phyloP scores from a whole-genome alignment of 2,888 invertebrate genomes.

The Cheilosia vernalis region DNA sequence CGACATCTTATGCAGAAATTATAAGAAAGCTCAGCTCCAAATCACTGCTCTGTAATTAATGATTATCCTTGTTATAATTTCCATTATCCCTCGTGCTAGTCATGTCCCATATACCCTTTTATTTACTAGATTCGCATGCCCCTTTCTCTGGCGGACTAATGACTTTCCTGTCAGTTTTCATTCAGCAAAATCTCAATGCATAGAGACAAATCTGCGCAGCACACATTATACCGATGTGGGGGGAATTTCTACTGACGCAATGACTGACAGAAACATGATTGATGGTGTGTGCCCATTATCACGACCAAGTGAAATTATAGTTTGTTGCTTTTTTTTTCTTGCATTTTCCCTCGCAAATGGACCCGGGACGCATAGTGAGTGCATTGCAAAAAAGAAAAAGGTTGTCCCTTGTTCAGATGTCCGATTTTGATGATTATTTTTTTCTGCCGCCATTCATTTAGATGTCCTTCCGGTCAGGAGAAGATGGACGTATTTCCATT shows the following conservation, averaged over 20 bases:
- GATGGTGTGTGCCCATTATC: slow-evolving; percentile 54
- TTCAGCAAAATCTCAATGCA: slow-evolving; percentile 52
- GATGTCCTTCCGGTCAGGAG: not conserved
- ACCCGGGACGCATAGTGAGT: not conserved
- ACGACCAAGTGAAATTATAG: slow-evolving; percentile 39
- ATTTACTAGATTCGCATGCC: slow-evolving; percentile 5
- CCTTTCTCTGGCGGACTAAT: slow-evolving; percentile 43
- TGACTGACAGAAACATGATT: slow-evolving; percentile 72
- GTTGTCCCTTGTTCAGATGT: not conserved
- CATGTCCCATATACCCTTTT: slow-evolving; percentile 41
- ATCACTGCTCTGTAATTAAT: slow-evolving; percentile 55
- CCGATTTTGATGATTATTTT: not conserved
- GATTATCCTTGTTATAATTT: slow-evolving; percentile 39
- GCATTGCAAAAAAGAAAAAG: not conserved
- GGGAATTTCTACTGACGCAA: slow-evolving; percentile 51
- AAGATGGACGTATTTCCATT: slow-evolving; percentile 6
- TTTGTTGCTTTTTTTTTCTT: not conserved
- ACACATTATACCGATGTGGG: slow-evolving; percentile 1
- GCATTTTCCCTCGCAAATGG: slow-evolving; percentile 1
- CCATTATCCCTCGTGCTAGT: slow-evolving; percentile 34
- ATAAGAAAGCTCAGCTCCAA: slow-evolving; percentile 6
- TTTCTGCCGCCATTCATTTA: not conserved
- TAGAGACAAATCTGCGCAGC: slow-evolving; percentile 33
- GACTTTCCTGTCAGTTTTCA: slow-evolving; percentile 61
- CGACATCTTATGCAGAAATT: not conserved